A percentile compares a stretch with the other conserved stretches of the same genome.
Evolutionary conservation across 2,888 invertebrate species (phyloP).

Genomic region (Drosophila fungiperda): DNA sequence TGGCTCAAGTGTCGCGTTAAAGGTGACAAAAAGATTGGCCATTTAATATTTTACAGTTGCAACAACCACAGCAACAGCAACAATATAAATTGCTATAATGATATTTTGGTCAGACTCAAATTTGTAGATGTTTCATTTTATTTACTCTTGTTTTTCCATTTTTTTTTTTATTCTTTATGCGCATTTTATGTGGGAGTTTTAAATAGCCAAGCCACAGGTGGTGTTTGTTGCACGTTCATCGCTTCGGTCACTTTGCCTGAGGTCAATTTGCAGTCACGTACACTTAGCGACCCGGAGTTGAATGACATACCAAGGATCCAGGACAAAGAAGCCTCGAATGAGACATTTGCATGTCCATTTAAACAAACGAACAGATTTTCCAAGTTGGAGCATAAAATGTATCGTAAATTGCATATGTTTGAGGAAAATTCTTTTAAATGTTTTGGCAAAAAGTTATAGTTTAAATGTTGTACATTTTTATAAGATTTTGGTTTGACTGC

Average conservation of each 20-base stretch:
- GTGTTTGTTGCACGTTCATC: conserved; percentile 42
- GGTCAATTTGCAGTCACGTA: conserved; percentile 69
- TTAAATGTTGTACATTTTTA: neutral
- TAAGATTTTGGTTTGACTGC: neutral
- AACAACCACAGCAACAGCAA: conserved; percentile 12
- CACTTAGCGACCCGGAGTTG: conserved; percentile 42
- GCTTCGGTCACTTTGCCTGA: conserved; percentile 36
- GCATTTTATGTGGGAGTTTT: conserved; percentile 27
- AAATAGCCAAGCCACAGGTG: conserved; percentile 68
- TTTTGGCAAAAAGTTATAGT: neutral
- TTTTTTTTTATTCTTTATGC: conserved; percentile 24
- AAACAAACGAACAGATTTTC: neutral
- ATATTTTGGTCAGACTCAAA: conserved; percentile 35
- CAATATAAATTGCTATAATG: conserved; percentile 29
- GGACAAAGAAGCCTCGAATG: conserved; percentile 7
- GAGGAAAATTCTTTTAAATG: neutral
- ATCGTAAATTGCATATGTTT: conserved; percentile 23
- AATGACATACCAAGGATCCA: conserved; percentile 56
- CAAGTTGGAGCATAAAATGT: conserved; percentile 12
- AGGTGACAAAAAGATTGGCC: conserved; percentile 68
- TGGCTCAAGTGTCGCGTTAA: conserved; percentile 42
- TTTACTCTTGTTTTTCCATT: conserved; percentile 26
- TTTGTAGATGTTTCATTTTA: conserved; percentile 35
- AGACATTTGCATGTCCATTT: conserved; percentile 21
- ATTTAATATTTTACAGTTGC: conserved; percentile 57